These are phyloP conservation scores for Teleopsis dalmanni DNA, from an alignment of 1,140 invertebrate genomes.

Conservation along the genomic window DNA sequence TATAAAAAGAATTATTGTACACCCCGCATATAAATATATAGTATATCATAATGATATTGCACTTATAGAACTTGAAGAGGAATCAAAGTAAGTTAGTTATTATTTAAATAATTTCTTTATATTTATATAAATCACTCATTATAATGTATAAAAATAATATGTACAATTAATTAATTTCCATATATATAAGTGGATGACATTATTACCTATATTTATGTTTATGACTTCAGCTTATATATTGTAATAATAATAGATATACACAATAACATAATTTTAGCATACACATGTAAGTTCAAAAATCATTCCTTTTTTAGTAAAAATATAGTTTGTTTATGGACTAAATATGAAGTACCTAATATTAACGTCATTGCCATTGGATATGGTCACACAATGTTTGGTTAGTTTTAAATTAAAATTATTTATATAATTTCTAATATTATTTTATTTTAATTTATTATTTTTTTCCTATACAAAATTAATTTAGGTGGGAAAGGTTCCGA, in stretches of 20 bases:
- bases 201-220: no score
- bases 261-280: background rate
- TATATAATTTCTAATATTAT: no score
- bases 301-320: background rate
- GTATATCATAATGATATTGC: constrained; percentile 35
- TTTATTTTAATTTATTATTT: no score
- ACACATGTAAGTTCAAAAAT: constrained; percentile 34
- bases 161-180: background rate
- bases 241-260: no score
- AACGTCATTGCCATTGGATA: constrained; percentile 34
- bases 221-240: no score
- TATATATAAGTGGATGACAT: no score
- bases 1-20: constrained; percentile 20
- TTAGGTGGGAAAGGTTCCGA: constrained; percentile 6
- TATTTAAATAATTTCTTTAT: background rate
- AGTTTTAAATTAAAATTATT: background rate
- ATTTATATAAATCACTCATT: background rate
- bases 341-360: constrained; percentile 3
- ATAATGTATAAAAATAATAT: background rate
- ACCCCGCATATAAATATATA: constrained; percentile 23
- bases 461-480: background rate
- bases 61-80: constrained; percentile 23
- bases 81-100: constrained; percentile 3
- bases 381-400: constrained; percentile 28
- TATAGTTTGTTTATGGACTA: constrained; percentile 24